Evolutionary conservation across 2,113 vertebrate genomes (phyloP).

Genomic region (Bujurquina vittata): DNA sequence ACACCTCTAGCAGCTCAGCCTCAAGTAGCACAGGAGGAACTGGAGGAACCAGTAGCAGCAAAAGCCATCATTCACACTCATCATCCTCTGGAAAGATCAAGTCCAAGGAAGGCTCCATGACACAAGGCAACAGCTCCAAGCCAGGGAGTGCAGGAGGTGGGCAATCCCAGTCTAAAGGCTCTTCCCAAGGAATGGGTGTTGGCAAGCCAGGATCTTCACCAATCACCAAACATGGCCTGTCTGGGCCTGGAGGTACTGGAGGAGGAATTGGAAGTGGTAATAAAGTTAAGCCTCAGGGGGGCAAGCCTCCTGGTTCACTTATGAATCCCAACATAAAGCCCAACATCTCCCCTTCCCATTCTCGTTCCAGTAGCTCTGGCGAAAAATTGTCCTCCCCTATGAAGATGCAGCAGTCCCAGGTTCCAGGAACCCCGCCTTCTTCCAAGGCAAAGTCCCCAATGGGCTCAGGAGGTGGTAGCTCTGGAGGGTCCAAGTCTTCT

Average conservation of each 20-base stretch:
- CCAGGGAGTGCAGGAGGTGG: slow-evolving; percentile 81
- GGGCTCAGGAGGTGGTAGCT: slow-evolving; percentile 89
- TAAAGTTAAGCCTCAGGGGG: slow-evolving; percentile 94
- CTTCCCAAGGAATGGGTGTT: slow-evolving; percentile 87
- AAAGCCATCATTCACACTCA: slow-evolving; percentile 96
- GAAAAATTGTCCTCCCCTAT: slow-evolving; percentile 96
- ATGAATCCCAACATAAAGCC: slow-evolving; percentile 97
- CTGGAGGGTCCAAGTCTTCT: slow-evolving; percentile 89
- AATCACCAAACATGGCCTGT: slow-evolving; percentile 91
- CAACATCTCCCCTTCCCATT: slow-evolving; percentile 98
- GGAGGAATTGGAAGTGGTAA: slow-evolving; percentile 77
- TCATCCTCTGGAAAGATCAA: slow-evolving; percentile 94
- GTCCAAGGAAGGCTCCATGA: slow-evolving; percentile 89
- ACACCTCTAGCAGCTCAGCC: slow-evolving; percentile 90
- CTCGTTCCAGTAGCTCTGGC: slow-evolving; percentile 87
- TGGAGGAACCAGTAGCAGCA: slow-evolving; percentile 83
- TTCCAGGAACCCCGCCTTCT: slow-evolving; percentile 94
- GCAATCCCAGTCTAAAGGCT: slow-evolving; percentile 87
- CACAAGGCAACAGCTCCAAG: slow-evolving; percentile 89
- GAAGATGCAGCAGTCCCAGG: slow-evolving; percentile 88
- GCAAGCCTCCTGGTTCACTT: slow-evolving; percentile 91
- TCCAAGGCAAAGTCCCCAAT: slow-evolving; percentile 98
- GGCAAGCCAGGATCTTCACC: slow-evolving; percentile 95
- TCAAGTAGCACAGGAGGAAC: slow-evolving; percentile 73
- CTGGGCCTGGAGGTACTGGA: slow-evolving; percentile 81